Evolutionary conservation across 30 jellyfish, hydroid and myxozoan species (phyloP), one percentile per base, ranked within the genome.

Genomic region (Aurelia sp.): DNA sequence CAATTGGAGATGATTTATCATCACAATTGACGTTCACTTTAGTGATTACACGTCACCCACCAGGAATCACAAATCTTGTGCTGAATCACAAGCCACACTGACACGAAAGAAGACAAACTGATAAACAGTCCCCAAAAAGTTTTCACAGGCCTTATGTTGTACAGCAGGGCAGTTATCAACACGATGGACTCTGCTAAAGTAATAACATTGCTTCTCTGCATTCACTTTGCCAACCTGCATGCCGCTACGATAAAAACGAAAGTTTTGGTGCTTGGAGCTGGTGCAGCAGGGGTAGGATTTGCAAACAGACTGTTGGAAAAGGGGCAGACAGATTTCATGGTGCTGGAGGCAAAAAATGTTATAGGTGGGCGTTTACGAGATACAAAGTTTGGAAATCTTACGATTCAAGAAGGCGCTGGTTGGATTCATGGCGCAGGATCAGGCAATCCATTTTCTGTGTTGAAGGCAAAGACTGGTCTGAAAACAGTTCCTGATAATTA

Each of bases 341-440:
- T 93, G 27, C 89, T 88, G 35, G 98, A 93, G 31, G 97, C 98
- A 0, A 79, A 89, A 47, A 90, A 79, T 48, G 78, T 66, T 71
- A 63, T 93, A 5, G 97, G 98, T 52, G 98, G 98, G 23, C 86
- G 99, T 3, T 18, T 94, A 17, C 77, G 72, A 48, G 80, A 78
- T 12, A 59, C 37, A 0, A 27, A 33, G 13, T 80, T 94, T 64
- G 97, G 91, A 16, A 87, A 87, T 27, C 63, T 71, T 13, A 78
- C 92, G 3, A 47, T 94, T 7, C 90, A 82, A 44, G 90, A 53
- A n/a, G 97, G 99, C 6, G 99, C 99, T n/a, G 96, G 96, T 27
- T 94, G 99, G 97, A 84, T 94, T 1, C 99, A 94, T 74, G 79
- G 65, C 12, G 47, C 80, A 19, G 83, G 91, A 20, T 21, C 66